Percentiles rank a stretch among this genome's conserved stretches.
Conservation (phyloP, 2,113 vertebrate genomes). For the Seriola rivoliana region DNA sequence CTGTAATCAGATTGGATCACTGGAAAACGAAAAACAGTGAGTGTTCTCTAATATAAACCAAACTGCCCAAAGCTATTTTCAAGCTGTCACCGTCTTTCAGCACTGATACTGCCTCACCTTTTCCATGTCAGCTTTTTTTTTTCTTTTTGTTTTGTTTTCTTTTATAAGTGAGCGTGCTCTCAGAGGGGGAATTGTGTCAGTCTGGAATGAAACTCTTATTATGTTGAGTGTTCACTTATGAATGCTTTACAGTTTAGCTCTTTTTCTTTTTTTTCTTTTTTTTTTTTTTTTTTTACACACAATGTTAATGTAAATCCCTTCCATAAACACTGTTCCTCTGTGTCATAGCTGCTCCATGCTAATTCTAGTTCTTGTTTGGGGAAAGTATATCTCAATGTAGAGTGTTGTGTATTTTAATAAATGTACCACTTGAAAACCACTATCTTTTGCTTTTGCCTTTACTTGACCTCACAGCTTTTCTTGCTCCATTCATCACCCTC, state of each 20-base stretch:
- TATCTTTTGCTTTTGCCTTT: conserved; percentile 24
- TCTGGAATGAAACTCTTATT: conserved; percentile 39
- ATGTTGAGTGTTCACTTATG: conserved; percentile 26
- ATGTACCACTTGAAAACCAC: conserved; percentile 74
- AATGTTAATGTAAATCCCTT: conserved; percentile 27
- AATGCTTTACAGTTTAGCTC: conserved; percentile 19
- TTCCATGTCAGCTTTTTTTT: conserved; percentile 40
- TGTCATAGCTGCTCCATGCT: conserved; percentile 33
- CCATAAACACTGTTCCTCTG: conserved; percentile 56
- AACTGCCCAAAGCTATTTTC: conserved; percentile 59
- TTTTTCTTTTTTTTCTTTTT: conserved; percentile 10
- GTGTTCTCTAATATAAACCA: conserved; percentile 49
- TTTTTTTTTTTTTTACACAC: conserved; percentile 17
- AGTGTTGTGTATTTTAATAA: conserved; percentile 82
- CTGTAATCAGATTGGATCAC: conserved; percentile 45
- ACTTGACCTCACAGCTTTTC: conserved; percentile 36
- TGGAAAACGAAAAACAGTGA: conserved; percentile 27
- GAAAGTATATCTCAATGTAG: conserved; percentile 74
- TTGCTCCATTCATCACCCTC: conserved; percentile 12
- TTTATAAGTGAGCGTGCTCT: conserved; percentile 4
- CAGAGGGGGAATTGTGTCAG: conserved; percentile 36
- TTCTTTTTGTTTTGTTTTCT: neutral
- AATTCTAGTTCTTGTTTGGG: conserved; percentile 67
- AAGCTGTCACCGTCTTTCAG: conserved; percentile 59
- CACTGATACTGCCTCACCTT: conserved; percentile 44